Percentiles rank a stretch among this genome's conserved stretches.
Conservation (phyloP, 2,797 vertebrate genomes). For the Myotis findleyi region DNA sequence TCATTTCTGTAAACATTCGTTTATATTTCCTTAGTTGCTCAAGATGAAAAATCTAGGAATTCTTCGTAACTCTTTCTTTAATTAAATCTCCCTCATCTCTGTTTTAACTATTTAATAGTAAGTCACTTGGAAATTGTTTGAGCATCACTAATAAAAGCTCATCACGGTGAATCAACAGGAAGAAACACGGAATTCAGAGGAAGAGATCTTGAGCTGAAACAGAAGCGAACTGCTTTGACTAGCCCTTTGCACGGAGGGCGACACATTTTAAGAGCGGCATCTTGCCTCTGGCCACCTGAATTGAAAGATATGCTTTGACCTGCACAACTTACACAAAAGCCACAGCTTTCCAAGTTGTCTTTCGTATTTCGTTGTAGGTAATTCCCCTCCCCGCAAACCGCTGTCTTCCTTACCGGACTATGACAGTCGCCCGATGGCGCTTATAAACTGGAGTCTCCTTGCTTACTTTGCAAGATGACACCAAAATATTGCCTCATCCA, state of each 20-base stretch:
- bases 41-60: conserved; percentile 1
- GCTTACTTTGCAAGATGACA: conserved; percentile 76
- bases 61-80: background rate
- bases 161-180: background rate
- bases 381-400: background rate
- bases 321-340: background rate
- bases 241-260: background rate
- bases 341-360: background rate
- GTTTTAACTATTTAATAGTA: conserved; percentile 59
- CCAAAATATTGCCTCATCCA: conserved; percentile 73
- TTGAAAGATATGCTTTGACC: background rate
- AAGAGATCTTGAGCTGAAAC: background rate
- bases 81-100: background rate
- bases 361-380: background rate
- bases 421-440: background rate
- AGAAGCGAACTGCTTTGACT: background rate
- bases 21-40: conserved; percentile 15
- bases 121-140: conserved; percentile 40
- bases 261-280: background rate
- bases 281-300: background rate
- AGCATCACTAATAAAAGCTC: conserved; percentile 19
- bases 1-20: conserved; percentile 20
- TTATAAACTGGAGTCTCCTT: conserved; percentile 51
- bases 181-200: background rate
- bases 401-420: conserved; percentile 5